These are phyloP conservation scores for Protodeltote pygarga DNA, from an alignment of 2,888 invertebrate genomes.

Conservation along the genomic window DNA sequence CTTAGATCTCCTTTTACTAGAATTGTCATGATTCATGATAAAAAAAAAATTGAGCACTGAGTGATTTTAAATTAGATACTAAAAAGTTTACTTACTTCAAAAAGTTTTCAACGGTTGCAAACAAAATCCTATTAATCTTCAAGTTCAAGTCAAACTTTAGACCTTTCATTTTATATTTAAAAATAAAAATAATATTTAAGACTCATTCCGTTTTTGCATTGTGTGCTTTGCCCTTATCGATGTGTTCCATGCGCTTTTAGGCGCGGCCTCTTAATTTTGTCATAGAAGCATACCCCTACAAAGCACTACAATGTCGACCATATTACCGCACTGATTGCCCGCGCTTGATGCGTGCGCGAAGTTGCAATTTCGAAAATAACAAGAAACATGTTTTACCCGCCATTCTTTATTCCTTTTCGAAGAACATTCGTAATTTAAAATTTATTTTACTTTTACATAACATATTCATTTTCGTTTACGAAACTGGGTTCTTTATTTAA, in stretches of 20 bases:
- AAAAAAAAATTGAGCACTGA: too few relatives aligned
- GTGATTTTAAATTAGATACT: too few relatives aligned
- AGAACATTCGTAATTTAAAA: neutral
- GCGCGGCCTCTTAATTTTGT: constrained; percentile 68
- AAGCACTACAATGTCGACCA: constrained; percentile 63
- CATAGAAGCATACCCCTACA: too few relatives aligned
- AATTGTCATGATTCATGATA: too few relatives aligned
- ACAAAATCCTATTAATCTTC: too few relatives aligned
- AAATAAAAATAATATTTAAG: neutral
- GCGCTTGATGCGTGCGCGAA: constrained; percentile 41
- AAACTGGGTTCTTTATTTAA: too few relatives aligned
- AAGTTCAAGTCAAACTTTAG: too few relatives aligned
- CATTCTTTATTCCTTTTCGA: neutral
- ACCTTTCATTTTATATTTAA: too few relatives aligned
- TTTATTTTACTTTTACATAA: neutral
- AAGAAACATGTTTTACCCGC: neutral
- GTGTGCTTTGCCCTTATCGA: constrained; percentile 49
- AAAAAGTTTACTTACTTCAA: too few relatives aligned
- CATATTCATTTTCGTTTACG: neutral
- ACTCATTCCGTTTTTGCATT: constrained; percentile 3
- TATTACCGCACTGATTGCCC: constrained; percentile 57
- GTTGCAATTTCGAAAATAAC: constrained; percentile 28
- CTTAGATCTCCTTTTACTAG: too few relatives aligned
- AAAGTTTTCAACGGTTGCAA: too few relatives aligned
- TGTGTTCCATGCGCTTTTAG: constrained; percentile 33